A percentile compares a stretch with the other conserved stretches of the same genome.
Evolutionary conservation across 2,888 invertebrate species (phyloP).

Genomic region (Gryllus longicercus): DNA sequence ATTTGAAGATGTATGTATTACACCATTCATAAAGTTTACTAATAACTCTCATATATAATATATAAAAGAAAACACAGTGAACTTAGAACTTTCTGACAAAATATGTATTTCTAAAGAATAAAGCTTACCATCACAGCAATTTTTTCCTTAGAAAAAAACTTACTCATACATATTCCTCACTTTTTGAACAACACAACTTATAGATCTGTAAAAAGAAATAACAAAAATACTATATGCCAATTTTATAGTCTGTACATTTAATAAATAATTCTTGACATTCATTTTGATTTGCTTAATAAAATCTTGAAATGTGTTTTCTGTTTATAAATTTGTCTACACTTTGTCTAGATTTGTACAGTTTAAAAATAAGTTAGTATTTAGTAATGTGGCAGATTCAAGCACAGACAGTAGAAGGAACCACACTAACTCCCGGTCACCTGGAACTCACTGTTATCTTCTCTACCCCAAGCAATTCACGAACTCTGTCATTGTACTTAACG

Average conservation of each 20-base stretch:
- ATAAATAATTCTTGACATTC: conserved; percentile 1
- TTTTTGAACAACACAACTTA: neutral
- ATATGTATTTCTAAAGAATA: conserved; percentile 19
- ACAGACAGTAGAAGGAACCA: neutral
- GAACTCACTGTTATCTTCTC: conserved; percentile 57
- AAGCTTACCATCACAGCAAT: conserved; percentile 24
- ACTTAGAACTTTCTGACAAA: neutral
- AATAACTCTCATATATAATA: neutral
- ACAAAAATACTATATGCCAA: conserved; percentile 1
- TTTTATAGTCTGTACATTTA: neutral
- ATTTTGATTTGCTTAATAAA: neutral
- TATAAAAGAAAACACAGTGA: conserved; percentile 1
- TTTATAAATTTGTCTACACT: neutral
- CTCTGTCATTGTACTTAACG: conserved; percentile 79
- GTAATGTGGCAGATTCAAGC: neutral
- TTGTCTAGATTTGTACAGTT: conserved; percentile 6
- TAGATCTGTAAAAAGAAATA: conserved; percentile 1
- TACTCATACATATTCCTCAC: neutral
- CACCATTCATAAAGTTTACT: neutral
- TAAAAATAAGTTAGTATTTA: neutral
- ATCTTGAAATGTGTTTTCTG: neutral
- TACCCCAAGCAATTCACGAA: conserved; percentile 75
- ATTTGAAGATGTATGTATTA: neutral
- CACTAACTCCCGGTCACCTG: conserved; percentile 30
- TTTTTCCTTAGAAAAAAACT: conserved; percentile 2